Conservation (phyloP, 1,140 invertebrate genomes). For the Theocolax elegans region DNA sequence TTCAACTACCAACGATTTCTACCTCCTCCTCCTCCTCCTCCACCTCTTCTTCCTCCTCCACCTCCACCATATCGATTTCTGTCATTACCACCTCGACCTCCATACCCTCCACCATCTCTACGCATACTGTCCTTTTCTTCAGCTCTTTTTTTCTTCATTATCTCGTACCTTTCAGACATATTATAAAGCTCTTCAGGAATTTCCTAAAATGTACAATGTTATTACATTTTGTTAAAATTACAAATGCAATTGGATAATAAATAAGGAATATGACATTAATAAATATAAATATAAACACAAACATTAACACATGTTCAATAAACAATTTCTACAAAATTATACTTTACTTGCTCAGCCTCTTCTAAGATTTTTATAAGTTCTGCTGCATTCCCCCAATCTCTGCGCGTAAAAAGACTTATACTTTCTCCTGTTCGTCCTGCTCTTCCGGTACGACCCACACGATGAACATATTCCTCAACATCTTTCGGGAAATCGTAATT, state of each 20-base stretch:
- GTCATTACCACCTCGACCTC: slow-evolving; percentile 40
- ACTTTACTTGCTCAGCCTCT: slow-evolving; percentile 77
- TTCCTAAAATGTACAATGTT: slow-evolving; percentile 58
- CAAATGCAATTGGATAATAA: no score
- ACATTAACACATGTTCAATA: no score
- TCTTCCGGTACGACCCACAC: slow-evolving; percentile 88
- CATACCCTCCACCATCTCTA: slow-evolving; percentile 50
- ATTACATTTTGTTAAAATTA: no score
- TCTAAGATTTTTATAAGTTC: slow-evolving; percentile 87
- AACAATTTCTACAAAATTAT: no score
- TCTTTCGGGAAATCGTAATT: slow-evolving; percentile 93
- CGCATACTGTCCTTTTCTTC: slow-evolving; percentile 59
- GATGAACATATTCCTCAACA: slow-evolving; percentile 92
- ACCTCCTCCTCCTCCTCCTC: no score
- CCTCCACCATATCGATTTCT: slow-evolving; percentile 34
- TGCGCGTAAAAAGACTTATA: slow-evolving; percentile 82
- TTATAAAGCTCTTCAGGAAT: slow-evolving; percentile 77
- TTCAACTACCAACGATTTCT: no score
- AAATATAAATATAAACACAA: no score
- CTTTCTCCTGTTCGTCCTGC: slow-evolving; percentile 86
- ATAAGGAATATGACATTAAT: no score
- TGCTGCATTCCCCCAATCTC: slow-evolving; percentile 82
- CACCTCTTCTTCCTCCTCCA: slow-evolving; percentile 32
- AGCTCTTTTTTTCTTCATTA: slow-evolving; percentile 71
- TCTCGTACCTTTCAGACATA: slow-evolving; percentile 78